phyloP scores from a whole-genome alignment of 2,797 vertebrate species.

The Perdix hodgsoniae region DNA sequence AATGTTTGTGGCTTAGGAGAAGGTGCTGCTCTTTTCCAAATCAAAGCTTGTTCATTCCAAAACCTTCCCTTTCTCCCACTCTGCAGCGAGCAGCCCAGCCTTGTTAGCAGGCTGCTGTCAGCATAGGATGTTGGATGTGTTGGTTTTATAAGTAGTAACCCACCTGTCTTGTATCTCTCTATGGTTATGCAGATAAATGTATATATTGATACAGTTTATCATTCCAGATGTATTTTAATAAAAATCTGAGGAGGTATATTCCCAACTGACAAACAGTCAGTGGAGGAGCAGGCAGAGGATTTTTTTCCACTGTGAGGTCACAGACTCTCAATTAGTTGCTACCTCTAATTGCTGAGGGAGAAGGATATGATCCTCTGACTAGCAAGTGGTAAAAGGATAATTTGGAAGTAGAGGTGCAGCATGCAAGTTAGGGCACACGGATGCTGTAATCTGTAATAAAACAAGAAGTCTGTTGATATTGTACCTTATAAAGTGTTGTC shows the following conservation, averaged over 20 bases:
- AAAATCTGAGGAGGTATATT: background rate
- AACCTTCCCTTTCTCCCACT: background rate
- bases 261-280: rapidly evolving
- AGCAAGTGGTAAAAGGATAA: background rate
- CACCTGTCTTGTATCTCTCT: background rate
- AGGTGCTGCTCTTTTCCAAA: background rate
- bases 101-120: background rate
- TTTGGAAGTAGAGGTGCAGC: background rate
- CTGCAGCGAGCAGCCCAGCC: background rate
- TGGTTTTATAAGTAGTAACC: background rate
- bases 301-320: background rate
- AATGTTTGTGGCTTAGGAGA: background rate
- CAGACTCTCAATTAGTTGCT: background rate
- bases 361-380: rapidly evolving
- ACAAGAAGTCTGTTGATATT: rapidly evolving
- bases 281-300: background rate
- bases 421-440: background rate
- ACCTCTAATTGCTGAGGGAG: background rate
- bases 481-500: background rate
- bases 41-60: background rate
- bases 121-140: background rate
- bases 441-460: background rate
- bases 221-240: background rate
- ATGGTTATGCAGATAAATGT: background rate
- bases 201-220: background rate